These are phyloP conservation scores for Apoda limacodes DNA, from an alignment of 2,888 invertebrate species.

Conservation along the genomic window DNA sequence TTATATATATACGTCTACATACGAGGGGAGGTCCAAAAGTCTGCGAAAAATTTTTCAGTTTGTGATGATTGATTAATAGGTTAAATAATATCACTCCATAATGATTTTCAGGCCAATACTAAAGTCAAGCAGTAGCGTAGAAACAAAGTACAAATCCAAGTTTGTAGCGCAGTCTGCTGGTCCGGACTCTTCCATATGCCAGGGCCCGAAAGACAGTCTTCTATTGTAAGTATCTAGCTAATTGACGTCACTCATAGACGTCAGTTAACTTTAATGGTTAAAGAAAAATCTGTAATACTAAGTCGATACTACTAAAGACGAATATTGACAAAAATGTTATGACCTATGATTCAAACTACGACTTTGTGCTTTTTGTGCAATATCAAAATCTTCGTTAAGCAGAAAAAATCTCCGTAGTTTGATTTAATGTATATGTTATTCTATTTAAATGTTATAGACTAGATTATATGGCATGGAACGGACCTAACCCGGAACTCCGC, in stretches of 20 bases:
- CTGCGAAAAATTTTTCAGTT: too few species aligned
- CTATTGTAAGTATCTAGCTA: conserved; percentile 79
- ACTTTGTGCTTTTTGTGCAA: too few species aligned
- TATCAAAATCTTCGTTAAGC: too few species aligned
- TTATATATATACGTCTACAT: too few species aligned
- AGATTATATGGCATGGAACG: conserved; percentile 88
- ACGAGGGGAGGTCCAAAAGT: too few species aligned
- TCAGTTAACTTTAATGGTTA: conserved; percentile 6
- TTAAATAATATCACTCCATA: too few species aligned
- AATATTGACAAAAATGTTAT: too few species aligned
- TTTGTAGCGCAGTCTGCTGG: conserved; percentile 72
- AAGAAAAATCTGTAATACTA: too few species aligned
- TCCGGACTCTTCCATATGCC: conserved; percentile 77
- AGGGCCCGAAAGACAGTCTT: conserved; percentile 82
- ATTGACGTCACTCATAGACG: conserved; percentile 4
- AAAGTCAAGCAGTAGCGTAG: conserved; percentile 50
- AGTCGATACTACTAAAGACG: too few species aligned
- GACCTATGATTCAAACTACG: too few species aligned
- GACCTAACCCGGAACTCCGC: conserved; percentile 76
- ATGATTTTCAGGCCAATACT: conserved; percentile 51
- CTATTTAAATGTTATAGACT: conserved; percentile 59
- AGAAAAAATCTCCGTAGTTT: background rate
- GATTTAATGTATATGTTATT: background rate
- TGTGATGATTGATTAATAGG: too few species aligned
- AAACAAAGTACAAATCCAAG: conserved; percentile 70